Base-by-base conservation (phyloP, 2,888 invertebrate genomes). In the Choreutis nemorana region DNA sequence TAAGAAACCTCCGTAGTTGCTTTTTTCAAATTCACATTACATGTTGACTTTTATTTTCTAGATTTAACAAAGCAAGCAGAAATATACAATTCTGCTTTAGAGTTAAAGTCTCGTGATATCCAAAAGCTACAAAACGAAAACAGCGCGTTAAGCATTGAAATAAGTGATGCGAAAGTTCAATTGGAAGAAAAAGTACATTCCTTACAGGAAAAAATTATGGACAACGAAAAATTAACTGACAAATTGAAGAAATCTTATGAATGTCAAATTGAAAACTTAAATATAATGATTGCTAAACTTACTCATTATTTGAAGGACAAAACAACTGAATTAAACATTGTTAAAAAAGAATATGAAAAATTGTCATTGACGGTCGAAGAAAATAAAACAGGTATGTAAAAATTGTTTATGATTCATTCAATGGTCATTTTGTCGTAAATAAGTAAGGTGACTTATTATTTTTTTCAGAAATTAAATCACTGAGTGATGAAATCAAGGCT, bases 121-220 rank as follows among this genome's bases (percentile, higher is more conserved):
- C 47, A 59, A 29, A 41, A 35, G 11, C 32, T 68, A 5, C 48
- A 58, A 37, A 32, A 45, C 15, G 63, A 64, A 18, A 68, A 67
- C 30, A 34, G 56, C 33, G 43, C 53, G 7, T 52, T 68, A 4
- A 48, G 44, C 10, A 50, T 50, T 23, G 56, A 64, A 29, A 40
- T 67, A 16, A 57, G 52, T n/a, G 50, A 60, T 16, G 53, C 63
- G 0, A 67, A 61, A 45, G 32, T 57, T 8, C 60, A 68, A 35
- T 39, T 68, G 8, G 65, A 70, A 26, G 32, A 55, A 1, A 66
- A 66, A 48, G 63, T 67, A 0, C 58, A 65, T 30, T 67, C 68
- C 1, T 36, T 68, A 3, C 59, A 63, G 30, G 68, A 66, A 28
- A 68, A 62, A 45, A 46, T 66, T 0, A 44, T 54, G 18, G 63